These are phyloP conservation scores for Lepilemur septentrionalis DNA, from an alignment of 2,797 vertebrate species.

Conservation along the genomic window DNA sequence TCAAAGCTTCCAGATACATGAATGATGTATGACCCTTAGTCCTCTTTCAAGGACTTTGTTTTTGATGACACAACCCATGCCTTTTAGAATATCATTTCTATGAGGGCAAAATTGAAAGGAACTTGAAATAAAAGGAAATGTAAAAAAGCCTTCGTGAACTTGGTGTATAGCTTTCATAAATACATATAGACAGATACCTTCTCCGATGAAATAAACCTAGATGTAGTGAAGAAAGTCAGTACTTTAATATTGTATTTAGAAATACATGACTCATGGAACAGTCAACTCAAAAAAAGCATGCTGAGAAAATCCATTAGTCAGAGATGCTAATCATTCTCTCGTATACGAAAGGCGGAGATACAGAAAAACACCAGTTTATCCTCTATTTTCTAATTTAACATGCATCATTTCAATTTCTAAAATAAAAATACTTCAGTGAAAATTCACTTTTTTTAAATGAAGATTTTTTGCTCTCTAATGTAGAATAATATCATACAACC, in stretches of 20 bases:
- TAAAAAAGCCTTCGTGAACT: not conserved
- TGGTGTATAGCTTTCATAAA: not conserved
- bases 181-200: not conserved
- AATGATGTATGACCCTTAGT: not conserved
- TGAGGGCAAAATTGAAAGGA: not conserved
- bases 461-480: not conserved
- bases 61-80: not conserved
- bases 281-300: not conserved
- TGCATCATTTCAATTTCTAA: not conserved
- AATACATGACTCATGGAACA: not conserved
- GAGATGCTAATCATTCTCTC: not conserved
- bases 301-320: constrained; percentile 3
- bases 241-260: constrained; percentile 27
- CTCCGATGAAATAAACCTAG: not conserved
- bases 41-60: constrained; percentile 4
- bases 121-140: not conserved
- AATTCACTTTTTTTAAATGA: constrained; percentile 18
- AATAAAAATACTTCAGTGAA: not conserved
- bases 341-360: not conserved
- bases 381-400: constrained; percentile 6
- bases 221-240: not conserved
- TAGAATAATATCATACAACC: not conserved
- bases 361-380: not conserved
- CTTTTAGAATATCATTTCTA: constrained; percentile 5
- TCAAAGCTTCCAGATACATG: not conserved